phyloP scores from a whole-genome alignment of 1,140 invertebrate genomes.

The Hyphantria cunea region DNA sequence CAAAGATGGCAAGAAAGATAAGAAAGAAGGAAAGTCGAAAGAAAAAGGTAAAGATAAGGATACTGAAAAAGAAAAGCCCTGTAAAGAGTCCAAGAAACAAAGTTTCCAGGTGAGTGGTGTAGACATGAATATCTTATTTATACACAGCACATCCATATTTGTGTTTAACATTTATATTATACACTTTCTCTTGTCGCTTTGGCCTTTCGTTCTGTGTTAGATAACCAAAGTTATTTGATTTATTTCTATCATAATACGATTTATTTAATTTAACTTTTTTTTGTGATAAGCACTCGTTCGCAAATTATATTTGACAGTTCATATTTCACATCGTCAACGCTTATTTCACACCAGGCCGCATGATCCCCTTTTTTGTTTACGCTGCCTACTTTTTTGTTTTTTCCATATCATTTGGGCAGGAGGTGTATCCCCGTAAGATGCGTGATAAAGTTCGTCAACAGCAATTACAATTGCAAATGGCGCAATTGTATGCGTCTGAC shows the following conservation, averaged over 20 bases:
- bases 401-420: constrained; percentile 83
- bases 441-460: constrained; percentile 86
- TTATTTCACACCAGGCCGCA: constrained; percentile 69
- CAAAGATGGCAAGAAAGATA: constrained; percentile 82
- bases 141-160: constrained; percentile 73
- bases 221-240: constrained; percentile 61
- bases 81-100: constrained; percentile 84
- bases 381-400: constrained; percentile 80
- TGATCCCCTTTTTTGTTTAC: constrained; percentile 76
- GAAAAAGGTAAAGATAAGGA: constrained; percentile 83
- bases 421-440: constrained; percentile 88
- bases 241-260: constrained; percentile 47
- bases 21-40: constrained; percentile 83
- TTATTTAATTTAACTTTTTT: constrained; percentile 35
- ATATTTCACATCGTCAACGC: constrained; percentile 54
- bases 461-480: constrained; percentile 80
- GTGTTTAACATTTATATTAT: constrained; percentile 54
- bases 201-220: constrained; percentile 63
- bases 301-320: constrained; percentile 50
- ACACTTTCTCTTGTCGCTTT: constrained; percentile 50
- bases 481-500: constrained; percentile 79
- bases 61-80: constrained; percentile 77
- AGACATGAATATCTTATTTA: constrained; percentile 37
- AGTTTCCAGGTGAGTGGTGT: constrained; percentile 83
- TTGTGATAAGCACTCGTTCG: constrained; percentile 52